Base-by-base conservation (phyloP, 2,797 vertebrate species). In the Chanos chanos region DNA sequence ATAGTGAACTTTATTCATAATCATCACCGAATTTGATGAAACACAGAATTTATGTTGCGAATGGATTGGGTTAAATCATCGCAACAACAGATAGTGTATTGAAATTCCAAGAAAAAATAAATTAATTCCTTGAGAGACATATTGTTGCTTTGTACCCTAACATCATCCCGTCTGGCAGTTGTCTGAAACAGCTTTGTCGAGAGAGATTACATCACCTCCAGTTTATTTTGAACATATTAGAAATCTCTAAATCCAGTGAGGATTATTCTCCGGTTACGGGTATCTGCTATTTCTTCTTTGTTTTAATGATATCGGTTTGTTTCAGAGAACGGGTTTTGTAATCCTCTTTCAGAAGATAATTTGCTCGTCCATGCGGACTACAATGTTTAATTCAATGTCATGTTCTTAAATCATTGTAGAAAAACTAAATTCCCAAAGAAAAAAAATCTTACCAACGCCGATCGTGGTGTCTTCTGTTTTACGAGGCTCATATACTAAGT, bases 91-190 rank as follows among this genome's bases (percentile, higher is more conserved):
- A 33, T 36, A 15, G 21, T 36, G 25, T 34, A 61, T 61, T 68
- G 44, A 37, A 55, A 43, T 61, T 61, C 40, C 8, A 5, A 16
- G 56, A 48, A 60, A 39, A 31, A 13, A 33, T 58, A 16, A 54
- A 48, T 40, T 6, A 66, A 45, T 54, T 60, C 24, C 19, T 13
- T 24, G 27, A 33, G 15, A 54, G 27, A 27, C 53, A 41, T 50
- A 22, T 7, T 31, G 30, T 39, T 27, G 24, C 12, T 15, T 25
- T 33, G n/a, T 7, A 5, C 18, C 8, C 8, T 15, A 7, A 27
- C 7, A 13, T 15, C n/a, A 27, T n/a, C 2, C 13, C 16, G 43
- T 25, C 25, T 28, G 47, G 33, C 31, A 30, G 39, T 45, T 31
- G 43, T 21, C 41, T 6, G 28, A 51, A 51, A 36, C 37, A 21